Evolutionary conservation across 2,888 invertebrate species (phyloP).

Genomic region (Eupelmus urozonus): DNA sequence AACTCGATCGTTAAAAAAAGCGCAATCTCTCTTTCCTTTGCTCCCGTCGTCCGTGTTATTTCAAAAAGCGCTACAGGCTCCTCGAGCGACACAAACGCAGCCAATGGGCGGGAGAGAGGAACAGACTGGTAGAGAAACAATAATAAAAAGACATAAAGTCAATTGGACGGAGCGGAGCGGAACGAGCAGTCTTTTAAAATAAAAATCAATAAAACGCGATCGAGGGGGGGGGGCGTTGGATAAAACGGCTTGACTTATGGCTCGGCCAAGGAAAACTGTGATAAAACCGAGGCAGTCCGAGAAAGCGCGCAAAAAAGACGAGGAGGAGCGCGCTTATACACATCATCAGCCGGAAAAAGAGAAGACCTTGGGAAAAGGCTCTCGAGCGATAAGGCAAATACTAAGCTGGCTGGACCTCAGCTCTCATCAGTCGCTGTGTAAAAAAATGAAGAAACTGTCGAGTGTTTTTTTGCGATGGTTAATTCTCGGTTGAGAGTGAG

Average conservation of each 20-base stretch:
- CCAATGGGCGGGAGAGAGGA: not conserved
- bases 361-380: constrained; percentile 28
- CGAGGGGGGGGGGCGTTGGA: constrained; percentile 15
- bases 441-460: not conserved
- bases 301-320: not conserved
- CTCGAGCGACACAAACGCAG: constrained; percentile 15
- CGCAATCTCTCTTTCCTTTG: not conserved
- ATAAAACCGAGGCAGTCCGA: too few species aligned
- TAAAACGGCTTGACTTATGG: constrained; percentile 33
- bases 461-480: constrained; percentile 3
- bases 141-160: constrained; percentile 13
- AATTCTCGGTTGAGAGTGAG: not conserved
- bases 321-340: not conserved
- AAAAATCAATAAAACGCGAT: constrained; percentile 46
- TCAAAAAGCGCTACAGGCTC: not conserved
- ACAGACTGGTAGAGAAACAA: not conserved
- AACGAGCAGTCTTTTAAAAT: constrained; percentile 18
- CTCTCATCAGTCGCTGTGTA: not conserved
- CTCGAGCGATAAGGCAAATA: constrained; percentile 24
- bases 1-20: constrained; percentile 12
- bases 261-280: constrained; percentile 10
- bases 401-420: not conserved
- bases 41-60: not conserved
- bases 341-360: not conserved
- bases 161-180: not conserved